Base-by-base conservation (phyloP, 1,140 invertebrate species). In the Dendrolimus punctatus region DNA sequence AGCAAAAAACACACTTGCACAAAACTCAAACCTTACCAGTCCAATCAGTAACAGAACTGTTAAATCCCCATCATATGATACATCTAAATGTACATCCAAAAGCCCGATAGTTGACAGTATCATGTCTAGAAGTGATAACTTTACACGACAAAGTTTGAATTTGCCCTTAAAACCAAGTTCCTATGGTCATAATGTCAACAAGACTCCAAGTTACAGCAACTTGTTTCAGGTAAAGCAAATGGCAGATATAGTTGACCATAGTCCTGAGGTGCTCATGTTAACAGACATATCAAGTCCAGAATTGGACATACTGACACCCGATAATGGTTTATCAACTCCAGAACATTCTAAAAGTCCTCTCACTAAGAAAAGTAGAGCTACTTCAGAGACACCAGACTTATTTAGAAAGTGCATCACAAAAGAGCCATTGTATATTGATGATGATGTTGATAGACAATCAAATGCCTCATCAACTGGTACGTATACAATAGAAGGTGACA, bases 401-500 rank as follows among this genome's bases (percentile, higher is more conserved):
- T 86, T 84, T 49, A 81, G 78, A 51, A 86, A 80, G 52, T 84
- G 78, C 53, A 68, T 73, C 38, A 58, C 66, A 38, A 81, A 75
- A 5, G 79, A 84, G 51, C 64, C 76, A 0, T 66, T 86, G 48
- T 84, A 75, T 41, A 75, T 86, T 40, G 78, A 84, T 66, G 83
- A 86, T 70, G 80, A 82, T 51, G 65, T 77, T 38, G 82, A 86
- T 42, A 68, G 63, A 46, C 70, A 83, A 36, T 86, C 83, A 23
- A 73, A 80, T 60, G 74, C 81, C 62, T 91, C 90, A 37, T 94
- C 93, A 62, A 92, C 93, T 38, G 95, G 95, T 39, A 97, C 95
- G 2, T 97, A 97, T 63, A 97, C 95, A 0, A 91, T 97, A 40
- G 93, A 95, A 64, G 93, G 93, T 52, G 93, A 95, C 62, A 92